phyloP scores from a whole-genome alignment of 2,113 vertebrate genomes.

The Cnemophilus loriae region DNA sequence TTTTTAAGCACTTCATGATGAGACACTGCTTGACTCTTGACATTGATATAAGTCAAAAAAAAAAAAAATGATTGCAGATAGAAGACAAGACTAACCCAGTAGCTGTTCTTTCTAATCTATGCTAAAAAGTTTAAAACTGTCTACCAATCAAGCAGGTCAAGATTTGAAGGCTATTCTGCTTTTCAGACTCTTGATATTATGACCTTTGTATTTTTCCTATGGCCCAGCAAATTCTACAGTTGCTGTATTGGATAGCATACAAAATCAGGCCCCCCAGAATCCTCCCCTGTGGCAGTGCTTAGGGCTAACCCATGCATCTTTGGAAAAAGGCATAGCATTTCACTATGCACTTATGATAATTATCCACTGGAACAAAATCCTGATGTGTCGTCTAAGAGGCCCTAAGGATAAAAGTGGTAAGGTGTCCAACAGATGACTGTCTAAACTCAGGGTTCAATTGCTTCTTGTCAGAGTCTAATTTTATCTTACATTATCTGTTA shows the following conservation, averaged over 20 bases:
- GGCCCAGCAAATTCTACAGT: neutral
- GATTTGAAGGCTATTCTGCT: neutral
- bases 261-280: neutral
- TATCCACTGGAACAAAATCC: conserved; percentile 16
- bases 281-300: neutral
- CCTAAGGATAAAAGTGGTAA: conserved; percentile 14
- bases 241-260: neutral
- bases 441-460: conserved; percentile 53
- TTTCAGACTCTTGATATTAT: neutral
- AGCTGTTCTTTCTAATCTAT: neutral
- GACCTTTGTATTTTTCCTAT: neutral
- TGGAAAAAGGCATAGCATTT: conserved; percentile 27
- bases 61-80: neutral
- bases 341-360: conserved; percentile 13
- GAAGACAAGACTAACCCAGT: neutral
- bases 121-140: neutral
- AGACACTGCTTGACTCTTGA: neutral
- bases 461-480: conserved; percentile 56
- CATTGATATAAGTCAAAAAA: neutral
- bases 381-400: neutral
- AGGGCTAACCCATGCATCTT: neutral
- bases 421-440: conserved; percentile 11
- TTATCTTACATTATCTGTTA: conserved; percentile 50
- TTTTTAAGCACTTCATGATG: neutral
- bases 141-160: neutral